phyloP scores from a whole-genome alignment of 2,888 invertebrate species.

The Heteromurus nitidus region DNA sequence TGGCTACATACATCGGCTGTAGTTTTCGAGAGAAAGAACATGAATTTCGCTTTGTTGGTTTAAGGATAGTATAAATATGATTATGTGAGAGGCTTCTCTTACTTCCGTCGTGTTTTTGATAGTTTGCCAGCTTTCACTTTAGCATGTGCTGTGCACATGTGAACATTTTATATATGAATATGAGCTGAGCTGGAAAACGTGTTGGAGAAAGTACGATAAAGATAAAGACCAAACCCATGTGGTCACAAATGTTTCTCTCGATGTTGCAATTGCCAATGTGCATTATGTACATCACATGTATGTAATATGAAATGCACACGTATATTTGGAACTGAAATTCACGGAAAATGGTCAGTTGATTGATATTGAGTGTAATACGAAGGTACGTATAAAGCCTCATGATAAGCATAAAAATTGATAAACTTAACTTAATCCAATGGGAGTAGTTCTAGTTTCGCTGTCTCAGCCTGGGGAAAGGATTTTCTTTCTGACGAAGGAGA shows the following conservation, averaged over 20 bases:
- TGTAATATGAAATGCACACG: neutral
- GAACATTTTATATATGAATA: neutral
- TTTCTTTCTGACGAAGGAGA: neutral
- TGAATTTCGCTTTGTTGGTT: no score
- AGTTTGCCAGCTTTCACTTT: conserved; percentile 11
- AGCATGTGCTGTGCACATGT: neutral
- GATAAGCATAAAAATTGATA: neutral
- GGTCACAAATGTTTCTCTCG: neutral
- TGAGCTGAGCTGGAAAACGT: no score
- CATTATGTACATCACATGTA: neutral
- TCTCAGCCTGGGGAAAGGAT: neutral
- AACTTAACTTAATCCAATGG: neutral
- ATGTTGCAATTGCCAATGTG: neutral
- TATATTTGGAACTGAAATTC: neutral
- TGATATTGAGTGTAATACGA: no score
- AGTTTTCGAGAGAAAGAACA: no score
- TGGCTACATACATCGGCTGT: no score
- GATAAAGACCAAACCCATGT: neutral
- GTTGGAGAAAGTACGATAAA: neutral
- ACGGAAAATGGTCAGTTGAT: neutral
- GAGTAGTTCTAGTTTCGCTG: neutral
- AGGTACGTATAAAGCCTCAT: no score
- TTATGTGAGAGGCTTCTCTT: neutral
- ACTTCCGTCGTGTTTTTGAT: neutral
- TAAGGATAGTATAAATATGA: no score